Evolutionary conservation across 1,140 invertebrate species (phyloP).

Genomic region (Cherax destructor): DNA sequence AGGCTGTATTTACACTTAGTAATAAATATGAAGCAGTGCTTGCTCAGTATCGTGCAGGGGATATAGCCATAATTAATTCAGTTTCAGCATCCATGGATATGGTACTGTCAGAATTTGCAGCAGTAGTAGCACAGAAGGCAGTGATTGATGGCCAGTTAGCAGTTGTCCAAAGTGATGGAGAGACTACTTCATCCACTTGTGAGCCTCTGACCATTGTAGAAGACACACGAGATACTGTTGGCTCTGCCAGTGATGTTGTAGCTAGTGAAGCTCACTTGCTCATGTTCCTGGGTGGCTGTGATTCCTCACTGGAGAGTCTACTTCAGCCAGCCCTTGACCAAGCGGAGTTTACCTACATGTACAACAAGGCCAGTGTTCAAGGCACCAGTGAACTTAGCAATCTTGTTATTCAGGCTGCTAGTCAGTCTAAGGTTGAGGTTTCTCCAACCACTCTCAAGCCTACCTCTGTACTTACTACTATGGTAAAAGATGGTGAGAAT

Average conservation of each 20-base stretch:
- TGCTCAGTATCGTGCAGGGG: constrained; percentile 72
- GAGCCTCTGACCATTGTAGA: constrained; percentile 68
- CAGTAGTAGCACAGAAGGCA: constrained; percentile 85
- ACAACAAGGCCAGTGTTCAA: constrained; percentile 55
- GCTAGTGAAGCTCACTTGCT: constrained; percentile 71
- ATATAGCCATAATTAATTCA: constrained; percentile 68
- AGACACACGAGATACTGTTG: constrained; percentile 66
- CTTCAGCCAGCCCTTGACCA: constrained; percentile 70
- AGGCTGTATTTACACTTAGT: constrained; percentile 81
- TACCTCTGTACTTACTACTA: constrained; percentile 6
- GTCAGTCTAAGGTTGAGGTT: not conserved
- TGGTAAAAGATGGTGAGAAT: constrained; percentile 36
- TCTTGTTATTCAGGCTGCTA: constrained; percentile 27
- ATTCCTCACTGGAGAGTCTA: constrained; percentile 68
- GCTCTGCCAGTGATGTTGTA: constrained; percentile 68
- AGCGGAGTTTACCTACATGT: constrained; percentile 70
- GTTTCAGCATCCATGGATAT: constrained; percentile 72
- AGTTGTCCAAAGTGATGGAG: constrained; percentile 72
- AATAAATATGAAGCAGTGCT: constrained; percentile 80
- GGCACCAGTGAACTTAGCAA: constrained; percentile 40
- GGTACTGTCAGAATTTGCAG: constrained; percentile 83
- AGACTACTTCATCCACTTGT: constrained; percentile 31
- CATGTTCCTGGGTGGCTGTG: constrained; percentile 71
- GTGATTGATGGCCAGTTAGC: constrained; percentile 82
- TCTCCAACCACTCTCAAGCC: constrained; percentile 12